These are phyloP conservation scores for Apteryx owenii DNA, from an alignment of 2,113 vertebrate species.

Conservation along the genomic window DNA sequence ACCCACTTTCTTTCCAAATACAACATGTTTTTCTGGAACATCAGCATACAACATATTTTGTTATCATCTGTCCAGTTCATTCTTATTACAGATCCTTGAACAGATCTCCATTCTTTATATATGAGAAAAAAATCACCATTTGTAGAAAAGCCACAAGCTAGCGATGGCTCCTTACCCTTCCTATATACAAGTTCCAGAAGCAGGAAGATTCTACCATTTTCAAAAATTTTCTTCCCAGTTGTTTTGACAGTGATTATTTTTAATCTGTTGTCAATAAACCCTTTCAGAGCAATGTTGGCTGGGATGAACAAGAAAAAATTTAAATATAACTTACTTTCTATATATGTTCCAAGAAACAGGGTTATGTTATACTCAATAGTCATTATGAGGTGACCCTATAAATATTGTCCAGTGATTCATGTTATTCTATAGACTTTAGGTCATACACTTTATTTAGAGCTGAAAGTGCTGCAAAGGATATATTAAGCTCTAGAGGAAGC, in stretches of 20 bases:
- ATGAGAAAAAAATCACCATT: not conserved
- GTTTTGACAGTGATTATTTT: not conserved
- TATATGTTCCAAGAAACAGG: not conserved
- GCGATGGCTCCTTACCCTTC: not conserved
- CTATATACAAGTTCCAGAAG: not conserved
- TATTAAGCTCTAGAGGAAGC: constrained; percentile 45
- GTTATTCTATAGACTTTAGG: constrained; percentile 50
- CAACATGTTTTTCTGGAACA: not conserved
- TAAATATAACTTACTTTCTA: not conserved
- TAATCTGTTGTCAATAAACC: not conserved
- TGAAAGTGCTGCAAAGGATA: constrained; percentile 41
- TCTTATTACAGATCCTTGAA: not conserved
- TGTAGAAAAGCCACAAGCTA: not conserved
- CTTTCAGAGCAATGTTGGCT: not conserved
- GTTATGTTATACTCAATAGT: not conserved
- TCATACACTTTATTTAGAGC: constrained; percentile 44
- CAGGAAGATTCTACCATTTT: not conserved
- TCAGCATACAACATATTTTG: not conserved
- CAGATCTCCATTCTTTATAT: not conserved
- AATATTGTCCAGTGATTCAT: constrained; percentile 48
- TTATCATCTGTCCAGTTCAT: not conserved
- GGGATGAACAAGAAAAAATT: not conserved
- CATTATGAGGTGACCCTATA: constrained; percentile 24
- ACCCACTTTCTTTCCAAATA: constrained; percentile 1
- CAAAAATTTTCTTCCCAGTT: not conserved